Base-by-base conservation (phyloP, 2,797 vertebrate species). In the Pterois miles region DNA sequence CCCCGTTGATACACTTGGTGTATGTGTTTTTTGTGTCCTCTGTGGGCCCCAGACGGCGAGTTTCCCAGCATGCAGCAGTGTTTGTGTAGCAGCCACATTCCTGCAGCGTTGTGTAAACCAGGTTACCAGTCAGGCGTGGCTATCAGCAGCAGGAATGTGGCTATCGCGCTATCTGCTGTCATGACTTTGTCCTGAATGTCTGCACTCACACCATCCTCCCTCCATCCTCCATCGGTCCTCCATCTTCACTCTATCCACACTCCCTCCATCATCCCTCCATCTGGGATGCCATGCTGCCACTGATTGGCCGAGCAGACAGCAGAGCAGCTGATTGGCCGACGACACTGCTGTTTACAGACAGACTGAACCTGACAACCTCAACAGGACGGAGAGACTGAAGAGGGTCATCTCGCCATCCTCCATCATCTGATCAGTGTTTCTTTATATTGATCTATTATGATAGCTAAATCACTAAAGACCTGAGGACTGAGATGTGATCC, bases 71-170 rank as follows among this genome's bases (percentile, higher is more conserved):
- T 86, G 87, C 76, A 78, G 72, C 79, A 81, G 78, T 87, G 92
- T 93, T 92, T 90, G 78, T 91, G 85, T 89, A 86, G 89, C 79
- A 16, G 78, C 83, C 74, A 65, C 88, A 92, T 93, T 93, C 92
- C 88, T 86, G 76, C 80, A 68, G 80, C 84, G 74, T 91, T 93
- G 90, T 82, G 78, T 90, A 89, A 91, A 92, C 91, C 34, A 65
- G 73, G 83, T 91, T 86, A 88, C 48, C 91, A 86, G 80, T 88
- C 81, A 90, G 89, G 90, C 88, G 86, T 89, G 81, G 79, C 75
- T 89, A 90, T 86, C 86, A 36, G 83, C 74, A 43, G 72, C 50
- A 87, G 85, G 90, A 91, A 90, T 89, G 85, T 83, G 76, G 74
- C 82, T 83, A 80, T 82, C 81, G 22, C 74, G 81, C 67, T 23